Percentiles rank a stretch among this genome's conserved stretches.
phyloP scores from a whole-genome alignment of 2,113 vertebrate genomes.

The Taurulus bubalis region DNA sequence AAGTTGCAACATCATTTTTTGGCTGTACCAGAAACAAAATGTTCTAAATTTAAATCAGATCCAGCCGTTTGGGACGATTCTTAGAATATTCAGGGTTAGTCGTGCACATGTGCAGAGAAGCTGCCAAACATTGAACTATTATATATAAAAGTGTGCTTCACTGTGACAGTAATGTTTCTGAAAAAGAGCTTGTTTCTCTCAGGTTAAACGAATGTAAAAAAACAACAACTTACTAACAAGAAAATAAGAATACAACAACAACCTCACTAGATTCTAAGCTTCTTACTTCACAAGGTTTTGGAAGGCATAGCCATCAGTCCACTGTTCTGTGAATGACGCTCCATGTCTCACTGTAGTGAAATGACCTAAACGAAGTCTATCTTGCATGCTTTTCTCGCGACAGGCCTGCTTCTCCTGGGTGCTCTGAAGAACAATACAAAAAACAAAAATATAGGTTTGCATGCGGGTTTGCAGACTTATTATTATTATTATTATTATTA shows the following conservation, averaged over 20 bases:
- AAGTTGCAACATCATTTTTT: not conserved
- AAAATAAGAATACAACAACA: not conserved
- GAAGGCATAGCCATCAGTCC: constrained; percentile 99
- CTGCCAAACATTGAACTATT: no score
- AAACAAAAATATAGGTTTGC: not conserved
- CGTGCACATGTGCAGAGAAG: not conserved
- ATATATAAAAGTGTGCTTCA: not conserved
- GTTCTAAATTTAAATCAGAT: not conserved
- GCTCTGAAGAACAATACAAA: constrained; percentile 85
- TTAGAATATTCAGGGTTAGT: not conserved
- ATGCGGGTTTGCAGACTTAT: not conserved
- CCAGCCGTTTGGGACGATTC: not conserved
- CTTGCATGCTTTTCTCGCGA: constrained; percentile 99
- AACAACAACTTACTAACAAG: not conserved
- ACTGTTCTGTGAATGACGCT: constrained; percentile 99
- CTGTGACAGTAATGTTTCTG: not conserved
- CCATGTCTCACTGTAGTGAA: constrained; percentile 99
- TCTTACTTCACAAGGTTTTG: constrained; percentile 99
- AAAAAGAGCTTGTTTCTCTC: not conserved
- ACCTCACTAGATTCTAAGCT: not conserved
- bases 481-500: no score
- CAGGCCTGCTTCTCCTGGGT: constrained; percentile 98
- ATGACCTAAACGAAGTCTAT: constrained; percentile 96
- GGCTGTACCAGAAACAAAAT: not conserved
- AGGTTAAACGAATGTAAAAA: not conserved